Base-by-base conservation (phyloP, 2,888 invertebrate species). In the Synanthedon tipuliformis region DNA sequence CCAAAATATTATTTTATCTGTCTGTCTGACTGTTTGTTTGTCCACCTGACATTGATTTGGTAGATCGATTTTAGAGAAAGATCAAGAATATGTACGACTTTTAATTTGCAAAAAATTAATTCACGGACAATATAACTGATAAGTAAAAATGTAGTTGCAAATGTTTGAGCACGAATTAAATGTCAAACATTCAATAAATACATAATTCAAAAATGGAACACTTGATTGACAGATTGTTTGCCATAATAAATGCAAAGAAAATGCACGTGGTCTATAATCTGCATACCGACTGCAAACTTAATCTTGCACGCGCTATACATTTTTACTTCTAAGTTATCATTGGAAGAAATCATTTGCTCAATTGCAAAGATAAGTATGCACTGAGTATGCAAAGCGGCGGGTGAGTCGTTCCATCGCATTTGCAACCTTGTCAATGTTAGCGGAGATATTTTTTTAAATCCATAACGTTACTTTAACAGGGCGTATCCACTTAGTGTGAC, bases 161-260 rank as follows among this genome's bases (percentile, higher is more conserved):
- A 34, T 34, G 34, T 34, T 10, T 34, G 34, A 10, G 34, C 7
- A 34, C 34, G 34, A 34, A 34, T 34, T 34, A 34, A 34, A 34
- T 34, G 34, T 34, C 34, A 34, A 34, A 23, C 23, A 23, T 23
- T 34, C 7, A 34, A 34, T 34, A 34, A 34, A 34, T 34, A 34
- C 34, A 34, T 34, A 34, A 34, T 34, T 34, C 34, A 34, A 8
- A 45, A 52, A 53, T 48, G 7, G 13, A 45, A 51, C 57, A 50
- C 40, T 54, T 52, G 55, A 54, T 53, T 54, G 56, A 56, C 55
- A 51, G 41, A 51, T 52, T 56, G 56, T 45, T 45, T 45, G 45
- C 45, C 13, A 12, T 12, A 45, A 34, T 45, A n/a, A 13, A 45
- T 13, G 45, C 45, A 45, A 45, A 45, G 12, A 45, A n/a, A 45